Evolutionary conservation across 2,797 vertebrate genomes (phyloP).

Genomic region (Taenioides sp.): DNA sequence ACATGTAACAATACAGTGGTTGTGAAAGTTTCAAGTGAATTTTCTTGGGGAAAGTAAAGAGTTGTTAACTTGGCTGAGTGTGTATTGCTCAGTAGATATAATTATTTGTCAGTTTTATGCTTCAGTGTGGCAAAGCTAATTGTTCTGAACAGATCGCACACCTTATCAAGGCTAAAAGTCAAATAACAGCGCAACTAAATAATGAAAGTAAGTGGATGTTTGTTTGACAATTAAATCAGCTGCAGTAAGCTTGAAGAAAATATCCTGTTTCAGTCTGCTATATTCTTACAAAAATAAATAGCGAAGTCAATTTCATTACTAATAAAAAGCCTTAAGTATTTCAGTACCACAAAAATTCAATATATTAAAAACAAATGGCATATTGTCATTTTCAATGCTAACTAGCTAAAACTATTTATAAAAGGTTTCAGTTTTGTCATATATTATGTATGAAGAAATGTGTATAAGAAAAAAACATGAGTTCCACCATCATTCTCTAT

Average conservation of each 20-base stretch:
- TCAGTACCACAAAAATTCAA: no score
- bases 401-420: neutral
- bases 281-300: no score
- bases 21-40: conserved; percentile 3
- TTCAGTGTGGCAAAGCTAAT: neutral
- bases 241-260: neutral
- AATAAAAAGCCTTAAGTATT: no score
- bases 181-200: neutral
- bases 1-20: neutral
- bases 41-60: neutral
- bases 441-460: no score
- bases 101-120: neutral
- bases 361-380: no score
- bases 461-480: no score
- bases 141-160: neutral
- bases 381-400: no score
- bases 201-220: neutral
- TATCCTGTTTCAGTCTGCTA: no score
- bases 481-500: no score
- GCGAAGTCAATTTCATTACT: no score
- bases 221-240: neutral
- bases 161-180: conserved; percentile 12
- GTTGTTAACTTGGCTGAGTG: neutral
- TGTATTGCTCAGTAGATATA: neutral
- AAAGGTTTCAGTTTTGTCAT: neutral